phyloP scores from a whole-genome alignment of 2,888 invertebrate species.

The Drosophila subquinaria region DNA sequence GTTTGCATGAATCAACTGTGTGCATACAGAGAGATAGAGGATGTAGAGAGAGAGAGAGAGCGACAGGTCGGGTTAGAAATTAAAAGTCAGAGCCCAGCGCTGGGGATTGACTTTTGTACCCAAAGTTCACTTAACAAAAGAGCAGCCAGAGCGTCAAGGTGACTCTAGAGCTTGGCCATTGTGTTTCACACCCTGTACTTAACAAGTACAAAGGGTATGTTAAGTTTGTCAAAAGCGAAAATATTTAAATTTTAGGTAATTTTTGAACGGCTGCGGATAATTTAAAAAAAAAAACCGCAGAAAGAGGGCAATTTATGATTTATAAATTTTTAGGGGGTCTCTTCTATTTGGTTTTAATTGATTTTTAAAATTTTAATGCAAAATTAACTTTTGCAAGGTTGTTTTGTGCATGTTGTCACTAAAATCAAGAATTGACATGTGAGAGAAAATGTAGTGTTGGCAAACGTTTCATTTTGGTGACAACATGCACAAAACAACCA shows the following conservation, averaged over 20 bases:
- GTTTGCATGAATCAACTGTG: slow-evolving; percentile 24
- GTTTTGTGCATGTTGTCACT: no score
- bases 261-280: no score
- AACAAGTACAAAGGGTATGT: not conserved
- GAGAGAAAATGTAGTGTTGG: no score
- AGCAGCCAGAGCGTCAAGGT: slow-evolving; percentile 54
- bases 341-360: no score
- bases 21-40: not conserved
- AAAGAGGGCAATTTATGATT: no score
- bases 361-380: no score
- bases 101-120: slow-evolving; percentile 12
- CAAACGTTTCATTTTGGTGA: no score
- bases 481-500: no score
- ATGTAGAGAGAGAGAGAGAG: not conserved
- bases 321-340: no score
- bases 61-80: slow-evolving; percentile 25
- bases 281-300: no score
- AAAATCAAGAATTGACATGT: no score
- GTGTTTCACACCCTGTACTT: not conserved
- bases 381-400: no score
- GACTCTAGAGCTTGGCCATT: slow-evolving; percentile 31
- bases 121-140: slow-evolving; percentile 40
- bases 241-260: not conserved
- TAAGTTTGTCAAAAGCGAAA: not conserved
- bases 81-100: slow-evolving; percentile 35